These are phyloP conservation scores for Epistrophe eligans DNA, from an alignment of 2,888 invertebrate species.

Conservation along the genomic window DNA sequence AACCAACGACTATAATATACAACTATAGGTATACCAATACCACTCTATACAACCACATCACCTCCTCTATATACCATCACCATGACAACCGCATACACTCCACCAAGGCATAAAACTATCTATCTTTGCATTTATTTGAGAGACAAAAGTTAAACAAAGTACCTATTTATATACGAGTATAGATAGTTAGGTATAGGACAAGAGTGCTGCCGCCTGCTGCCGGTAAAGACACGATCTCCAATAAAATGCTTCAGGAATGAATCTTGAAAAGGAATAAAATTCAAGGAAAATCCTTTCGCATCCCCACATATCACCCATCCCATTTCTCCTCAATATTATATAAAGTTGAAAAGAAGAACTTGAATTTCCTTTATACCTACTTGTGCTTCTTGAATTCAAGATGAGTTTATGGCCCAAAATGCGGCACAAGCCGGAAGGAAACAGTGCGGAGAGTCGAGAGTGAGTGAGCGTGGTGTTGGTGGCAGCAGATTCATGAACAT, in stretches of 20 bases:
- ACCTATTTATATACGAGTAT: not conserved
- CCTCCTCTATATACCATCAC: not conserved
- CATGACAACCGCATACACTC: constrained; percentile 19
- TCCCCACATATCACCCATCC: not conserved
- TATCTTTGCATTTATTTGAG: constrained; percentile 64
- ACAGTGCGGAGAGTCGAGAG: not conserved
- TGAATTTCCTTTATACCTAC: constrained; percentile 34
- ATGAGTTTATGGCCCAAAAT: constrained; percentile 41
- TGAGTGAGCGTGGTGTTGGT: not conserved
- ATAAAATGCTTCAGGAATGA: constrained; percentile 30
- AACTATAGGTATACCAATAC: not conserved
- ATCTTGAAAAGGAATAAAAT: constrained; percentile 33
- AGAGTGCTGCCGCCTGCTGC: constrained; percentile 12
- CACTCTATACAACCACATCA: not conserved
- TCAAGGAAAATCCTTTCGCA: constrained; percentile 18
- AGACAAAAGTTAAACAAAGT: constrained; percentile 61
- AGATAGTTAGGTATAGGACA: not conserved
- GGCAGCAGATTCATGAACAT: constrained; percentile 23
- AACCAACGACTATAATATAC: not conserved
- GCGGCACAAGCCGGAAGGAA: constrained; percentile 16
- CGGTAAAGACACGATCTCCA: constrained; percentile 20
- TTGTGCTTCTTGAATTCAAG: constrained; percentile 60
- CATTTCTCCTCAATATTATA: not conserved
- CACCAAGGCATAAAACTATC: constrained; percentile 15
- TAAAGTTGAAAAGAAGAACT: constrained; percentile 3